Evolutionary conservation across 1,140 invertebrate genomes (phyloP), one percentile per base, ranked within the genome.

Genomic region (Paraescarpia echinospica): DNA sequence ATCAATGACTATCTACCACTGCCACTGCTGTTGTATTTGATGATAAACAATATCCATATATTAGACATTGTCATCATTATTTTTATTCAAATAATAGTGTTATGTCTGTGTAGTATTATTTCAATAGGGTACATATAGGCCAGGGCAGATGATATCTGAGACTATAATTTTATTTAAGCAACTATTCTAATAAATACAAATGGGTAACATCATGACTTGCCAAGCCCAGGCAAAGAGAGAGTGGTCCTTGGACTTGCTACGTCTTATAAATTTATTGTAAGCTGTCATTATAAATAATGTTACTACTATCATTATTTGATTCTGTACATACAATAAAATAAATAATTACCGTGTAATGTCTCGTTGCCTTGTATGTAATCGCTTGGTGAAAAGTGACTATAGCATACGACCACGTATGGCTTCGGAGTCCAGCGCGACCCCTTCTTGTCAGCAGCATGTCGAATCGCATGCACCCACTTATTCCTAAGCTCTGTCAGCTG

Each of bases 381-480:
- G 22, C 59, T 77, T 18, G 59, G 59, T 2, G 59, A 5, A 77
- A 77, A 77, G 59, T 77, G 59, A 77, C 59, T 77, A n/a, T n/a
- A 77, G 59, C 14, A 77, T 27, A 77, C 59, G 22, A 4, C 59
- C 0, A 77, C 22, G 27, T 77, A 77, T 27, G 59, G 59, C 59
- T 77, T 77, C 22, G 59, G 59, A 22, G 59, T 77, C 59, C 59
- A 77, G 59, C 59, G 59, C 59, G 59, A 77, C 59, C 59, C 27
- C 59, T 77, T 31, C n/a, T 77, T 77, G 34, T 90, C 35, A 41
- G 34, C 90, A 14, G 34, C 90, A 27, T 31, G 90, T 90, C 35
- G 33, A 34, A 89, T 89, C 34, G 89, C 89, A 89, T 89, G 33
- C 89, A 89, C 89, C 89, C 89, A 89, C 34, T 89, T 89, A 33